These are phyloP conservation scores for Cynodonichthys magdalenae DNA, from an alignment of 2,797 vertebrate genomes.

Conservation along the genomic window DNA sequence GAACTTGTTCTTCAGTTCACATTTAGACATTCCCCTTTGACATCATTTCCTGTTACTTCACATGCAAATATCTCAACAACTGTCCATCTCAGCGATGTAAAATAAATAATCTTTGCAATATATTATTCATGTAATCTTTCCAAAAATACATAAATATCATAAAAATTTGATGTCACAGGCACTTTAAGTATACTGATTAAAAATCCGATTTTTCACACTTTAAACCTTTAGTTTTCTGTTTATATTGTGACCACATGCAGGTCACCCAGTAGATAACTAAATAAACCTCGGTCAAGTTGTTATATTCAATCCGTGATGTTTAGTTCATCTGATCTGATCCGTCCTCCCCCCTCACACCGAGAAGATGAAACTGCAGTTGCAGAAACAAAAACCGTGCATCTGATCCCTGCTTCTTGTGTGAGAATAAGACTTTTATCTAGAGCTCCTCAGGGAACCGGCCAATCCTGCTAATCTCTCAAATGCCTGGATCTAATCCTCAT, in stretches of 20 bases:
- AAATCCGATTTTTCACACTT: not conserved
- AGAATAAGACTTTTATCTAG: conserved; percentile 54
- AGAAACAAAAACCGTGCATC: conserved; percentile 42
- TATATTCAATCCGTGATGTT: conserved; percentile 1
- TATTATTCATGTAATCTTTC: too few relatives aligned
- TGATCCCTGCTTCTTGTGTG: conserved; percentile 47
- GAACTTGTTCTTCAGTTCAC: too few relatives aligned
- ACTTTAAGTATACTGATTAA: too few relatives aligned
- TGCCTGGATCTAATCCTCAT: conserved; percentile 48
- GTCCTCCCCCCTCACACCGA: conserved; percentile 27
- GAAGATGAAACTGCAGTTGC: conserved; percentile 43
- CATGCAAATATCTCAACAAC: too few relatives aligned
- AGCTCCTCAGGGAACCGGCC: conserved; percentile 43
- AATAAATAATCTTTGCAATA: too few relatives aligned
- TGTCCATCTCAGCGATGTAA: too few relatives aligned
- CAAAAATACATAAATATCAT: too few relatives aligned
- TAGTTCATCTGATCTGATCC: conserved; percentile 38
- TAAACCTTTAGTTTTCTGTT: not conserved
- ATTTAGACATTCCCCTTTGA: too few relatives aligned
- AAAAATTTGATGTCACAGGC: too few relatives aligned
- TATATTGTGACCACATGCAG: not conserved
- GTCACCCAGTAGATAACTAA: not conserved
- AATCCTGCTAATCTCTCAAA: conserved; percentile 54
- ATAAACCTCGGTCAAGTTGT: not conserved
- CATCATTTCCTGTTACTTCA: too few relatives aligned